Evolutionary conservation across 2,888 invertebrate species (phyloP).

Genomic region (Thumatha senex): DNA sequence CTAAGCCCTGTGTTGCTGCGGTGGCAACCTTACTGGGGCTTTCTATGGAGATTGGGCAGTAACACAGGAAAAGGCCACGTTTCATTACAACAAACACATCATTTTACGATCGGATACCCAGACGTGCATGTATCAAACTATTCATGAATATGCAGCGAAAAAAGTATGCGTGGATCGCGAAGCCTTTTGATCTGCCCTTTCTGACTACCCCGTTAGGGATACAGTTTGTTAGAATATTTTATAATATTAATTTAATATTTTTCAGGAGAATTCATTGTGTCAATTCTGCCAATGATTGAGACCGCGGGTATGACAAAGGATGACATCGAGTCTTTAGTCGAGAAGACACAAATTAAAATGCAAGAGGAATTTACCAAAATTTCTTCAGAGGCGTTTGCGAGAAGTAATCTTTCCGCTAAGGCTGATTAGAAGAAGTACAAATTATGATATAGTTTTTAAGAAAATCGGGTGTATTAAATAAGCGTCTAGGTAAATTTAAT

Average conservation of each 20-base stretch:
- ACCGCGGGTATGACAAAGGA: slow-evolving; percentile 85
- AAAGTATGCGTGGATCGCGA: too few relatives aligned
- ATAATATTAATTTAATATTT: background rate
- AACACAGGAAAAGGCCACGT: too few relatives aligned
- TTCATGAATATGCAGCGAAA: too few relatives aligned
- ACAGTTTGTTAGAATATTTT: too few relatives aligned
- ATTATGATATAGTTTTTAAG: slow-evolving; percentile 4
- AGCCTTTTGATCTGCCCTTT: too few relatives aligned
- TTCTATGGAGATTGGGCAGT: too few relatives aligned
- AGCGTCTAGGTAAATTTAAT: slow-evolving; percentile 1
- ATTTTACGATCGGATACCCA: too few relatives aligned
- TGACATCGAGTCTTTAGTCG: slow-evolving; percentile 85
- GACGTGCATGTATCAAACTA: too few relatives aligned
- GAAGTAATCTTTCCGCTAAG: slow-evolving; percentile 36
- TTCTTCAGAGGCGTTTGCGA: slow-evolving; percentile 62
- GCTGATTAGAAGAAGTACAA: slow-evolving; percentile 41
- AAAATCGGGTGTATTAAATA: slow-evolving; percentile 5
- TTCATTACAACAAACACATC: too few relatives aligned
- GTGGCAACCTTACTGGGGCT: too few relatives aligned
- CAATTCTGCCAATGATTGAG: slow-evolving; percentile 88
- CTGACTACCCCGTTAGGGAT: too few relatives aligned
- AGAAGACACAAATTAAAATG: slow-evolving; percentile 87
- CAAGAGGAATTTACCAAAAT: slow-evolving; percentile 81
- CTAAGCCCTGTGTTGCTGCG: too few relatives aligned
- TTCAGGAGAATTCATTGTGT: slow-evolving; percentile 87